phyloP scores from a whole-genome alignment of 2,888 invertebrate species.

The Nephrocerus scutellatus region DNA sequence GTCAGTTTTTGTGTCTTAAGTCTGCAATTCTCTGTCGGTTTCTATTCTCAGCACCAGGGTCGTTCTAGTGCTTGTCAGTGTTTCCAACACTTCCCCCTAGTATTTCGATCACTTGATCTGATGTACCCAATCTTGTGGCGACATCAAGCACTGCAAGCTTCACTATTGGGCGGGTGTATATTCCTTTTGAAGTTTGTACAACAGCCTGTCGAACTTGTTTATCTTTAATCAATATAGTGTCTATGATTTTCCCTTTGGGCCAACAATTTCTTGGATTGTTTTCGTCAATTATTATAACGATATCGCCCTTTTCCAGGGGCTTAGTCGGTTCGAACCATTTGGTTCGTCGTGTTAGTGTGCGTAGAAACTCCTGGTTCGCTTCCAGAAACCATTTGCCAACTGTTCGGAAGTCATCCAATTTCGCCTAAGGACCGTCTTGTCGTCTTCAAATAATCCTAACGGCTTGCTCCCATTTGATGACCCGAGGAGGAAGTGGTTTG shows the following conservation, averaged over 20 bases:
- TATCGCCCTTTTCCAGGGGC: slow-evolving; percentile 17
- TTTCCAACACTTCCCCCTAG: slow-evolving; percentile 17
- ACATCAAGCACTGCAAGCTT: slow-evolving; percentile 12
- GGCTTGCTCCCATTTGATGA: slow-evolving; percentile 20
- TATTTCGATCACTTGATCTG: slow-evolving; percentile 11
- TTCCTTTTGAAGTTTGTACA: slow-evolving; percentile 6
- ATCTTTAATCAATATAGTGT: slow-evolving; percentile 8
- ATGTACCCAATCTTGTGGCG: too few species aligned
- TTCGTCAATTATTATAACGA: slow-evolving; percentile 19
- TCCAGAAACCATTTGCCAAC: slow-evolving; percentile 20
- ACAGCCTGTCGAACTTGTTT: slow-evolving; percentile 13
- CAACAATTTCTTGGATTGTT: slow-evolving; percentile 14
- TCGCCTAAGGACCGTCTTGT: slow-evolving; percentile 13
- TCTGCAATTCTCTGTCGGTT: too few species aligned
- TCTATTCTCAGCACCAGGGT: too few species aligned
- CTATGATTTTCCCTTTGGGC: slow-evolving; percentile 17
- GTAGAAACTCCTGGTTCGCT: slow-evolving; percentile 23
- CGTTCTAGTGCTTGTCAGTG: too few species aligned
- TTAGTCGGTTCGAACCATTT: slow-evolving; percentile 17
- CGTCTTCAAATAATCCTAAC: slow-evolving; percentile 13
- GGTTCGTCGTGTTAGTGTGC: slow-evolving; percentile 17
- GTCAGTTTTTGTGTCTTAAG: too few species aligned
- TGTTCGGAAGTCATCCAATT: slow-evolving; percentile 18
- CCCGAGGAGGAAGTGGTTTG: slow-evolving; percentile 27
- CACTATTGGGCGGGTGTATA: slow-evolving; percentile 11